Base-by-base conservation (phyloP, 2,888 invertebrate genomes). In the Acleris literana region DNA sequence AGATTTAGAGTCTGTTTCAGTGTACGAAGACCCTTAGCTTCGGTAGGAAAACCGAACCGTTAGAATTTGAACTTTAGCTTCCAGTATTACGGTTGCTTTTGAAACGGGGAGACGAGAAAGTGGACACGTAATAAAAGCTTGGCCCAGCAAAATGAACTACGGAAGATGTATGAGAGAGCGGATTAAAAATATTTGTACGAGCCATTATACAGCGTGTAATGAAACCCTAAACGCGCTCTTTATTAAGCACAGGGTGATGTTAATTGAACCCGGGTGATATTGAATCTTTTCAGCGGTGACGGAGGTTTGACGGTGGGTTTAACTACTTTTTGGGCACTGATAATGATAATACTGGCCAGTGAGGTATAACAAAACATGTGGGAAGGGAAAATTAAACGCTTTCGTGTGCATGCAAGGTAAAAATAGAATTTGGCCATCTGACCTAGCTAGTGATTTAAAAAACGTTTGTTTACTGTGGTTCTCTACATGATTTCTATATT, bases 121-220 rank as follows among this genome's bases (percentile, higher is more conserved):
- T 71, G 74, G 73, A 74, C 77, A 75, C 70, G 78, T 81, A 85
- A 84, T 84, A 85, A 85, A 83, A 84, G 80, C 82, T 80, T 80
- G 76, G 87, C 82, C 84, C 86, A 81, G 83, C 87, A 85, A 90
- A 90, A 91, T 91, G 91, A 91, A 90, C 90, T 88, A 82, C 87
- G 85, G 85, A 91, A 91, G 91, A 92, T 90, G 90, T 92, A 91
- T 91, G 92, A 85, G 87, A 86, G 82, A 79, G 80, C 82, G 91
- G 92, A 92, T 92, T 92, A 92, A 92, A 92, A 92, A 92, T 92
- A 91, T 92, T 92, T 91, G 92, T 90, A 87, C 90, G 91, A 82
- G 82, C 91, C 91, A 92, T 92, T 92, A 92, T 92, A 89, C 90
- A 88, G 80, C 81, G 82, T 87, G 91, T 90, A 91, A 92, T 92